Evolutionary conservation across 2,888 invertebrate genomes (phyloP), one percentile per base, ranked within the genome.

Genomic region (Melanotus villosus): DNA sequence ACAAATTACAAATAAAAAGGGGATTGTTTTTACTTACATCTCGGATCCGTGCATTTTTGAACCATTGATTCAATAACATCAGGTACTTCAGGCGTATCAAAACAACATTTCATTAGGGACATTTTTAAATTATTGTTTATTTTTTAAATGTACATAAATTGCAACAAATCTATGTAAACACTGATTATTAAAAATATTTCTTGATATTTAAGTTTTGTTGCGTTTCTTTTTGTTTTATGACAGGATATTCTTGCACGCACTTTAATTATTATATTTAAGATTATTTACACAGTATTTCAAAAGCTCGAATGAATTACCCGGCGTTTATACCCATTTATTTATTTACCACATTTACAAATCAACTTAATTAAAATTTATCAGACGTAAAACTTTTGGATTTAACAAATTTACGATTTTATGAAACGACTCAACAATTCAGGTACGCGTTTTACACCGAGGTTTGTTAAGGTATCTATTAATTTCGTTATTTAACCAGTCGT

Each of bases 41-140:
- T 90, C 65, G 93, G 91, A 85, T 93, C 93, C 47, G 93, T 92
- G 83, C 94, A 94, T 86, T 93, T 94, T 84, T 92, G 91, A 41
- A 91, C 88, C 78, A 93, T 89, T 16, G 90, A 89, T 78, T 93
- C 93, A 72, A 94, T 85, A 81, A 93, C 89, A 82, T 93, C 93
- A 12, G 91, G 90, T 34, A 92, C 86, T 80, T 93, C 93, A 14
- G 89, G 88, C 59, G 90, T 88, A 81, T 94, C 93, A 82, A 94
- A 93, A 85, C 94, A 94, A 85, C 93, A 94, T 82, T 90, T 92
- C 73, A 93, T 89, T 73, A 91, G 87, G 76, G 91, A 90, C 92
- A 92, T 91, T 72, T 72, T 68, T 4, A 41, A 16, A 41, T n/a
- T n/a, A n/a, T n/a, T n/a, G n/a, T n/a, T n/a, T n/a, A n/a, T n/a